Percentiles rank a stretch among this genome's conserved stretches.
Evolutionary conservation across 2,797 vertebrate species (phyloP).

Genomic region (Prionace glauca): DNA sequence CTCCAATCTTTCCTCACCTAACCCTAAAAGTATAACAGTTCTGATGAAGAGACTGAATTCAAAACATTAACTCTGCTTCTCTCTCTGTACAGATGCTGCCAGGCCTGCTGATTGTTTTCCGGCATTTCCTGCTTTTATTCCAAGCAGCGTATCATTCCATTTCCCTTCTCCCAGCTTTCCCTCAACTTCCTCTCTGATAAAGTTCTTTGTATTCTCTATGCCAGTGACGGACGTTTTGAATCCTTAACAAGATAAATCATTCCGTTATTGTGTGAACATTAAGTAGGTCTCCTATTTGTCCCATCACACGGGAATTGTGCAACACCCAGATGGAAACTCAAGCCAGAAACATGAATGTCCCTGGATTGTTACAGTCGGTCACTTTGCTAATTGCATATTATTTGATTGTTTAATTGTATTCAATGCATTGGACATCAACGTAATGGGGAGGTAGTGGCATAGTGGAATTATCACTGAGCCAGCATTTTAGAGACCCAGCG

Average conservation of each 20-base stretch:
- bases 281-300: neutral
- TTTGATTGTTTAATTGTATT: too few relatives aligned
- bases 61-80: neutral
- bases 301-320: neutral
- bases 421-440: too few relatives aligned
- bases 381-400: too few relatives aligned
- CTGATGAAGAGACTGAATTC: neutral
- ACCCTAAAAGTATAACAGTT: too few relatives aligned
- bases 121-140: neutral
- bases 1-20: neutral
- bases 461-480: too few relatives aligned
- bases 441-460: too few relatives aligned
- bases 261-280: neutral
- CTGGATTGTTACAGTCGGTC: neutral
- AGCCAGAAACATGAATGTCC: slow-evolving; percentile 41
- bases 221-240: too few relatives aligned
- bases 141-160: neutral
- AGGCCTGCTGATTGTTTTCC: neutral
- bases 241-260: neutral
- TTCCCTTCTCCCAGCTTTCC: neutral
- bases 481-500: too few relatives aligned
- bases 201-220: neutral
- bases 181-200: neutral
- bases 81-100: neutral
- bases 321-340: slow-evolving; percentile 39